Evolutionary conservation across 2,888 invertebrate genomes (phyloP).

Genomic region (Monoplex corrugatus): DNA sequence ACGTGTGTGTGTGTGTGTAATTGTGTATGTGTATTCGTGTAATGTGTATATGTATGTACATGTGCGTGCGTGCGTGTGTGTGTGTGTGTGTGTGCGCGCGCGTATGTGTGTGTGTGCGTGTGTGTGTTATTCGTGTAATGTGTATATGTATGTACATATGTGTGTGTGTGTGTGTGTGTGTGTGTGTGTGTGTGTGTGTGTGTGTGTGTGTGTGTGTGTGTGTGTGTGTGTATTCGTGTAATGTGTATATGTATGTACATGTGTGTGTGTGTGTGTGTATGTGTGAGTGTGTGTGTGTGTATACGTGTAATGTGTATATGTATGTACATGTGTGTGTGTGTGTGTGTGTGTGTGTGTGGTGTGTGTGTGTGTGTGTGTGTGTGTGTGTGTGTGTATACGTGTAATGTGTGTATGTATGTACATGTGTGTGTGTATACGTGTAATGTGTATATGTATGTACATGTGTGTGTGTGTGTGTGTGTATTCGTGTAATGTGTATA

Average conservation of each 20-base stretch:
- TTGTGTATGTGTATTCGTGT: background rate
- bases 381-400: no score
- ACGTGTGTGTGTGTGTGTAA: background rate
- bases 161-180: background rate
- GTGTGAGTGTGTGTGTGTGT: background rate
- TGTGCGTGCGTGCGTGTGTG: background rate
- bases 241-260: background rate
- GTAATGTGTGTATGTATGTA: no score
- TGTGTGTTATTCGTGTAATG: background rate
- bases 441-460: no score
- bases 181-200: background rate
- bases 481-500: no score
- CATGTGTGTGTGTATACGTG: no score
- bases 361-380: no score
- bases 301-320: no score
- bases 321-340: no score
- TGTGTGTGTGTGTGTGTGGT: no score
- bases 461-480: no score
- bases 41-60: background rate
- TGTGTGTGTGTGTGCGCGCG: background rate
- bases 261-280: slow-evolving; percentile 10
- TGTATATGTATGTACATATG: background rate
- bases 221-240: background rate
- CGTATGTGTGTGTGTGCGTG: background rate
- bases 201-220: background rate